Conservation (phyloP, 2,888 invertebrate genomes). For the Limnephilus rhombicus region DNA sequence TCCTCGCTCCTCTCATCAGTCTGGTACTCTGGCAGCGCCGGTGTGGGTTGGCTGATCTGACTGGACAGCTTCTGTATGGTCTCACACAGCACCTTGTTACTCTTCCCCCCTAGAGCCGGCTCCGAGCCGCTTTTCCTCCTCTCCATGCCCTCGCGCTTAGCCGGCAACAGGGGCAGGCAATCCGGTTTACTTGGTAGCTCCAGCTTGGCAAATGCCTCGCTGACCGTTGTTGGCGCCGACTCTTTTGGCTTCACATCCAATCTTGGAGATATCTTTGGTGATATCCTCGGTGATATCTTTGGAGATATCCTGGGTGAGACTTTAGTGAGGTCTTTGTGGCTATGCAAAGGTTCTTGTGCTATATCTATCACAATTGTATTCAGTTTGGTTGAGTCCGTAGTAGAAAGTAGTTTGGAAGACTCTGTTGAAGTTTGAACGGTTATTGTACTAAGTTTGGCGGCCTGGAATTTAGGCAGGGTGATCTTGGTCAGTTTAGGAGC, state of each 20-base stretch:
- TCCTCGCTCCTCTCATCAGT: slow-evolving; percentile 74
- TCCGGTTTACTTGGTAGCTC: slow-evolving; percentile 68
- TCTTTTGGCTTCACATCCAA: slow-evolving; percentile 53
- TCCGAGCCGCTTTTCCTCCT: slow-evolving; percentile 74
- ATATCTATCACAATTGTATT: slow-evolving; percentile 31
- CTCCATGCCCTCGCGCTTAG: slow-evolving; percentile 60
- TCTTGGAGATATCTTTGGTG: slow-evolving; percentile 53
- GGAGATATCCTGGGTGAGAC: slow-evolving; percentile 3
- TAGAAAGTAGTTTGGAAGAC: slow-evolving; percentile 16
- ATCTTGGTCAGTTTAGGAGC: slow-evolving; percentile 58
- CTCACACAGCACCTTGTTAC: slow-evolving; percentile 80
- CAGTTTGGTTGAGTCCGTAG: background rate
- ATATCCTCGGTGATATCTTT: slow-evolving; percentile 24
- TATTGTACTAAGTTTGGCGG: slow-evolving; percentile 39
- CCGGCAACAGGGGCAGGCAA: slow-evolving; percentile 70
- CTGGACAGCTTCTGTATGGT: slow-evolving; percentile 81
- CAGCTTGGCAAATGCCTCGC: slow-evolving; percentile 64
- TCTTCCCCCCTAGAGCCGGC: slow-evolving; percentile 73
- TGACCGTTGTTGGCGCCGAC: slow-evolving; percentile 55
- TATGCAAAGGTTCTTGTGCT: slow-evolving; percentile 64
- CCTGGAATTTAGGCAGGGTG: slow-evolving; percentile 47
- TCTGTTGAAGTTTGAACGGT: slow-evolving; percentile 12
- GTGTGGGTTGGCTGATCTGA: slow-evolving; percentile 75
- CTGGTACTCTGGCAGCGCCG: slow-evolving; percentile 70
- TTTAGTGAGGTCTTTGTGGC: background rate